phyloP scores from a whole-genome alignment of 2,888 invertebrate genomes.

The Apotomis capreana region DNA sequence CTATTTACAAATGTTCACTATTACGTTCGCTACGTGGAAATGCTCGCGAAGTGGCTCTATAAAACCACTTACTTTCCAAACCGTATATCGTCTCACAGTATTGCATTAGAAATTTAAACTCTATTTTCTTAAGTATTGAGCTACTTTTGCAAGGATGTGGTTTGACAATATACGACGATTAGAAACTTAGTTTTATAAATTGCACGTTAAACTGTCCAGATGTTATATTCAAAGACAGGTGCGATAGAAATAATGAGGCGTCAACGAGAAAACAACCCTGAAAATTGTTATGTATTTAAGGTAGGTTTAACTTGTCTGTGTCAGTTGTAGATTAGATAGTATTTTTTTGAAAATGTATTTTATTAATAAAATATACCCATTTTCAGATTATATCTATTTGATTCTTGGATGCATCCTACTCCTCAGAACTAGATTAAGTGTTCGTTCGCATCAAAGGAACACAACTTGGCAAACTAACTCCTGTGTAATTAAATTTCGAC shows the following conservation, averaged over 20 bases:
- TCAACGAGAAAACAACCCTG: neutral
- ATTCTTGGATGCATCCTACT: too few species aligned
- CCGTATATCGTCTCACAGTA: neutral
- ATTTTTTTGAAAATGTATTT: too few species aligned
- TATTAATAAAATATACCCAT: too few species aligned
- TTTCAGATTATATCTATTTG: too few species aligned
- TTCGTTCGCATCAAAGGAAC: too few species aligned
- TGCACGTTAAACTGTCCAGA: conserved; percentile 31
- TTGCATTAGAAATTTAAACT: neutral
- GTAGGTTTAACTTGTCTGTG: too few species aligned
- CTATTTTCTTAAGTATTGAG: neutral
- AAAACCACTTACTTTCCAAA: neutral
- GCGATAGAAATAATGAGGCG: conserved; percentile 24
- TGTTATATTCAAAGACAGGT: conserved; percentile 19
- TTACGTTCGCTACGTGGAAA: conserved; percentile 17
- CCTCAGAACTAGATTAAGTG: too few species aligned
- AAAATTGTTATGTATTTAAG: neutral
- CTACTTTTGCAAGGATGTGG: neutral
- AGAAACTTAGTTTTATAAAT: neutral
- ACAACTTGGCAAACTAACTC: too few species aligned
- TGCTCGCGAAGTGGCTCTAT: conserved; percentile 14
- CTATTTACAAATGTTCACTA: conserved; percentile 8
- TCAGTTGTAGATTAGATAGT: too few species aligned
- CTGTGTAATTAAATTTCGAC: too few species aligned
- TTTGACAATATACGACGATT: neutral